phyloP scores from a whole-genome alignment of 2,113 vertebrate genomes.

The Triplophysa dalaica region DNA sequence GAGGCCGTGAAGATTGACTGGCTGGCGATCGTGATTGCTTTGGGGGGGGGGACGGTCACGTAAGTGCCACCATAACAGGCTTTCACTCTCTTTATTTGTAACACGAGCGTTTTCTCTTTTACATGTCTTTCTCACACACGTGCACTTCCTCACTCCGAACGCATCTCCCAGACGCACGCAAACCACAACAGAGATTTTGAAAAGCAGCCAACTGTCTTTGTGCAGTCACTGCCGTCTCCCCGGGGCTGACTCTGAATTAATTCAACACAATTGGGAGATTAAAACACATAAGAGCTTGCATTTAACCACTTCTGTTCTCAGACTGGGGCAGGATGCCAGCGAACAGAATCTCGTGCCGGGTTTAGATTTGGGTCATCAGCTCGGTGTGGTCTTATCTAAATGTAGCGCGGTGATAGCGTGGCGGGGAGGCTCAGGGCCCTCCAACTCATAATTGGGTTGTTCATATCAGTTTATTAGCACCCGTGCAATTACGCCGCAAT shows the following conservation, averaged over 20 bases:
- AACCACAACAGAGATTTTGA: conserved; percentile 53
- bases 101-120: neutral
- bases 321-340: neutral
- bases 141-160: neutral
- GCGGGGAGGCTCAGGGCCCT: conserved; percentile 10
- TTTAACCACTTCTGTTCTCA: conserved; percentile 46
- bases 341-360: conserved; percentile 1
- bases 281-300: conserved; percentile 48
- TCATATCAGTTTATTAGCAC: conserved; percentile 51
- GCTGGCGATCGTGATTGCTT: conserved; percentile 44
- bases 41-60: conserved; percentile 42
- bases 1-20: conserved; percentile 48
- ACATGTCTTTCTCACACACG: conserved; percentile 10
- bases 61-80: conserved; percentile 43
- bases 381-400: conserved; percentile 29
- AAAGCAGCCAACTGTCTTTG: conserved; percentile 48
- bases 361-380: conserved; percentile 32
- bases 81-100: conserved; percentile 59
- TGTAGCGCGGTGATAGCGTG: neutral
- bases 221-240: conserved; percentile 45
- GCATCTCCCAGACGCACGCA: conserved; percentile 15
- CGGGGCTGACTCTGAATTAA: conserved; percentile 45
- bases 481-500: conserved; percentile 40
- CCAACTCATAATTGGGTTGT: conserved; percentile 42
- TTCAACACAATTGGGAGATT: conserved; percentile 52